Conservation (phyloP, 2,888 invertebrate species). For the Drosophila yooni region DNA sequence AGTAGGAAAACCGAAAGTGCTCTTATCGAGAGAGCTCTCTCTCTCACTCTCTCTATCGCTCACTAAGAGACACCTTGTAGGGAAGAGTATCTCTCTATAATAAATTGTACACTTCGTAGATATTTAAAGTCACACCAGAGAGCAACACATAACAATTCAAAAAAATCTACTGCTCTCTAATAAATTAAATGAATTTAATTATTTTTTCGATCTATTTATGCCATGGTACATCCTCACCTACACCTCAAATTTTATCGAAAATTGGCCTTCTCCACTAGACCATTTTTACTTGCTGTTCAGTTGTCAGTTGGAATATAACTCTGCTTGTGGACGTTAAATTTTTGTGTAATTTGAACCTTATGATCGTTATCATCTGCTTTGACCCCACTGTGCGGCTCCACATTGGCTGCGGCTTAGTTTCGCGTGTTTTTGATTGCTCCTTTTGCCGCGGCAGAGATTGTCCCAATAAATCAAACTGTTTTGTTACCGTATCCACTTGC, state of each 20-base stretch:
- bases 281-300: neutral
- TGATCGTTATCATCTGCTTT: slow-evolving; percentile 4
- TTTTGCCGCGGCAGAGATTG: slow-evolving; percentile 58
- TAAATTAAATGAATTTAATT: neutral
- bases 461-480: slow-evolving; percentile 67
- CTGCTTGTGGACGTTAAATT: neutral
- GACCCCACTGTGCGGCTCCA: slow-evolving; percentile 50
- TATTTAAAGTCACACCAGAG: neutral
- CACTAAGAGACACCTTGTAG: neutral
- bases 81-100: neutral
- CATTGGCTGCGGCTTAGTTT: slow-evolving; percentile 60
- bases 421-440: slow-evolving; percentile 59
- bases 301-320: neutral
- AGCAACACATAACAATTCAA: neutral
- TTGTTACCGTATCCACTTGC: slow-evolving; percentile 58
- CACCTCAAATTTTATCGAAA: neutral
- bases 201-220: neutral
- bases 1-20: no score
- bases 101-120: neutral
- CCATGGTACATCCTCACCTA: no score
- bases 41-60: neutral
- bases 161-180: neutral
- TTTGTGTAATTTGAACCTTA: neutral
- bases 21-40: neutral
- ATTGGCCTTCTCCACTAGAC: neutral